Evolutionary conservation across 1,140 invertebrate genomes (phyloP).

Genomic region (Drosophila parabipectinata): DNA sequence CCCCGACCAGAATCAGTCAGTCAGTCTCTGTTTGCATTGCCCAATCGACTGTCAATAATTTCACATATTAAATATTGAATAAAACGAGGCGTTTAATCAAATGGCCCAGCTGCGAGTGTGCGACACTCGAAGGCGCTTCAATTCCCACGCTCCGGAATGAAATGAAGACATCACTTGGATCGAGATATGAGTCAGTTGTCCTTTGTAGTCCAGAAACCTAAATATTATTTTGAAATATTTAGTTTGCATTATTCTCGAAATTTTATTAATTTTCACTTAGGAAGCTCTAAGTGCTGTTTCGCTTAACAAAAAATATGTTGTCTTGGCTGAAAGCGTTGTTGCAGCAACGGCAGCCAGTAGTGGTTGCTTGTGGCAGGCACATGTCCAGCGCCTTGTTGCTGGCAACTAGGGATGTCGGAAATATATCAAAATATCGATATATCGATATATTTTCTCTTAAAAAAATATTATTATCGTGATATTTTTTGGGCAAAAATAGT

Average conservation of each 20-base stretch:
- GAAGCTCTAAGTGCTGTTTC: conserved; percentile 46
- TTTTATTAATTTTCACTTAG: conserved; percentile 25
- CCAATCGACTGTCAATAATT: conserved; percentile 81
- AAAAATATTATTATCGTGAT: no score
- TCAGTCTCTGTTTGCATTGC: conserved; percentile 72
- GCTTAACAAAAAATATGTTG: conserved; percentile 28
- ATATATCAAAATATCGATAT: no score
- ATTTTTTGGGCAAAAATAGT: no score
- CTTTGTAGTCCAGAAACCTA: neutral
- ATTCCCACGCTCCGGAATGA: conserved; percentile 63
- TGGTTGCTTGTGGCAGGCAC: conserved; percentile 59
- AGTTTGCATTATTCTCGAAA: neutral
- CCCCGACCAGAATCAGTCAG: conserved; percentile 33
- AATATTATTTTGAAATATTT: neutral
- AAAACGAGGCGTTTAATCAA: conserved; percentile 81
- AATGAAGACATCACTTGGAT: conserved; percentile 57
- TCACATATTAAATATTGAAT: conserved; percentile 82
- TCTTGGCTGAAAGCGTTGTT: conserved; percentile 37
- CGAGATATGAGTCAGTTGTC: conserved; percentile 15
- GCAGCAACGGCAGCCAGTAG: conserved; percentile 43
- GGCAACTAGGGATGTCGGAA: no score
- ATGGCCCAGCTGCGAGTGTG: conserved; percentile 39
- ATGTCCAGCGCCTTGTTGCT: conserved; percentile 75
- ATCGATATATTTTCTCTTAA: no score
- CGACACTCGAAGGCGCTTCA: conserved; percentile 56